phyloP scores from a whole-genome alignment of 2,113 vertebrate species.

The Micronycteris hirsuta region DNA sequence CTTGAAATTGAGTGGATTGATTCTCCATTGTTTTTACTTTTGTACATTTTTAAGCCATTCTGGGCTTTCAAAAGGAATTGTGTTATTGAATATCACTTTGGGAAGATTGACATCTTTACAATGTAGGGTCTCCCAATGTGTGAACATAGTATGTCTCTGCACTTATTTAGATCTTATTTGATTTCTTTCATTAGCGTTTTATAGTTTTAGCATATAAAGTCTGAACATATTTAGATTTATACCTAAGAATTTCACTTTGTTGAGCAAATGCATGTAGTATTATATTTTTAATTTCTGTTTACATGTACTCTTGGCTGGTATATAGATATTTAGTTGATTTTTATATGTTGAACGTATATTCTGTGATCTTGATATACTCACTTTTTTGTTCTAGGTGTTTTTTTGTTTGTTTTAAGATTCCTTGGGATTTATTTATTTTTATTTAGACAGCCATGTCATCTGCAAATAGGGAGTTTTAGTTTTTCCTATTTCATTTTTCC shows the following conservation, averaged over 20 bases:
- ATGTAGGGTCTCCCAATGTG: background rate
- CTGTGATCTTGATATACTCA: background rate
- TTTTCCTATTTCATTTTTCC: background rate
- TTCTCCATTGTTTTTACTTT: background rate
- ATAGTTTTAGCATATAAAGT: background rate
- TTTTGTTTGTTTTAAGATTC: background rate
- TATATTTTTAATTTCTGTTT: background rate
- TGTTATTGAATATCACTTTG: background rate
- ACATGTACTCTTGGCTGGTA: background rate
- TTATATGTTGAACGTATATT: background rate
- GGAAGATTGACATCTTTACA: background rate
- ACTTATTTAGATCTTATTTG: background rate
- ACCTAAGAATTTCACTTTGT: background rate
- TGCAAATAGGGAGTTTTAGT: background rate
- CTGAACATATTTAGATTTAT: background rate
- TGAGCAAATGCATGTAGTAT: background rate
- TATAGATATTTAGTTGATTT: background rate
- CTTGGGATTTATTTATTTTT: background rate
- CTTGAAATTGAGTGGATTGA: background rate
- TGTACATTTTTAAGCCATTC: background rate
- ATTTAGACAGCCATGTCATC: background rate
- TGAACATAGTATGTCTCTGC: background rate
- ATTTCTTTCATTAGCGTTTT: background rate
- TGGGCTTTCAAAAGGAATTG: background rate
- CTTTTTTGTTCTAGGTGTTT: background rate